Percentiles rank a stretch among this genome's conserved stretches.
These are phyloP conservation scores for Tenodera sinensis DNA, from an alignment of 2,888 invertebrate genomes.

Conservation along the genomic window DNA sequence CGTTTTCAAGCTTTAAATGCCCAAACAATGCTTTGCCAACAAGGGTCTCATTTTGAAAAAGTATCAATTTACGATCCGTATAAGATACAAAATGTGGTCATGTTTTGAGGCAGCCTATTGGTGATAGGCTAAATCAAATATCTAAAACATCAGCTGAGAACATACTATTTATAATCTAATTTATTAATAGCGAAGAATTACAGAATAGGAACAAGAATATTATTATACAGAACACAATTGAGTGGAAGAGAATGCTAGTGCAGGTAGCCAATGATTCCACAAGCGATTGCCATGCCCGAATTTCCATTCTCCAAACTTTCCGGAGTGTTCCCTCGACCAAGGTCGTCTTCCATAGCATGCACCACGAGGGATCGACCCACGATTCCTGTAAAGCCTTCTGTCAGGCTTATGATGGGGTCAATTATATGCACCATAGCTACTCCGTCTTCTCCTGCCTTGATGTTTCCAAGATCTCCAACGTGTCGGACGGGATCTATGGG, in stretches of 20 bases:
- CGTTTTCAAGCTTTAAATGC: too few species aligned
- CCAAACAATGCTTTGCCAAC: too few species aligned
- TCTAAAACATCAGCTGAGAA: too few species aligned
- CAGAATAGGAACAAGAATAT: background rate
- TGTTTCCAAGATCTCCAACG: constrained; percentile 39
- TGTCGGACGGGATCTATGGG: constrained; percentile 35
- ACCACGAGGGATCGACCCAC: constrained; percentile 50
- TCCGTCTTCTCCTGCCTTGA: constrained; percentile 35
- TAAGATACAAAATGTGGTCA: too few species aligned
- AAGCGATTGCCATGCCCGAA: constrained; percentile 50
- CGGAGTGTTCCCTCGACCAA: constrained; percentile 46
- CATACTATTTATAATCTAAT: background rate
- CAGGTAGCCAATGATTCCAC: constrained; percentile 47
- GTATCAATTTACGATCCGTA: too few species aligned
- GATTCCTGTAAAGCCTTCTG: constrained; percentile 48
- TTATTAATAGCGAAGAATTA: background rate
- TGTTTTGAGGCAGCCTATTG: too few species aligned
- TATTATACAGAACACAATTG: background rate
- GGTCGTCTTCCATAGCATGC: constrained; percentile 48
- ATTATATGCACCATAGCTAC: constrained; percentile 32
- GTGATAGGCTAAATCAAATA: too few species aligned
- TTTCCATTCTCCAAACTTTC: constrained; percentile 49
- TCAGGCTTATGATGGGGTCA: constrained; percentile 42
- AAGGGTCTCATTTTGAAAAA: too few species aligned
- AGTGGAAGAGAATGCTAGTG: background rate